Conservation (phyloP, 2,113 vertebrate species). For the Pimephales promelas region DNA sequence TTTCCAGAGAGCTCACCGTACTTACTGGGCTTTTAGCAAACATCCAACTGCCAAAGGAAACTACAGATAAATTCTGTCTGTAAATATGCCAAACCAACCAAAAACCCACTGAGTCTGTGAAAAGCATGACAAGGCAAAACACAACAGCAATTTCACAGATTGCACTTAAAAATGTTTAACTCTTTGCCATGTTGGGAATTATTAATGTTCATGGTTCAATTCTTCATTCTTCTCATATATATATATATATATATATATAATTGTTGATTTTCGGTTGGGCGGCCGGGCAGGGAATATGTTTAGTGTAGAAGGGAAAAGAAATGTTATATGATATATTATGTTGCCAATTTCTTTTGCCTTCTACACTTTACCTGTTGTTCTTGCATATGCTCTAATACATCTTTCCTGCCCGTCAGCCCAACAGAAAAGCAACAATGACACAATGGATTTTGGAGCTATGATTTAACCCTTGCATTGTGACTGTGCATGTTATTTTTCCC, state of each 20-base stretch:
- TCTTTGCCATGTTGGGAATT: constrained; percentile 9
- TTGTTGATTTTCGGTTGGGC: too few species aligned
- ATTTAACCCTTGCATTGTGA: not conserved
- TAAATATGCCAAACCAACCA: constrained; percentile 55
- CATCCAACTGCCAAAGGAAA: constrained; percentile 60
- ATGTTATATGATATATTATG: too few species aligned
- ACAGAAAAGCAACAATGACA: not conserved
- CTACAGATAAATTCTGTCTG: constrained; percentile 59
- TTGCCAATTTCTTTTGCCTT: not conserved
- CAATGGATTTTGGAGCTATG: not conserved
- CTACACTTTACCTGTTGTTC: not conserved
- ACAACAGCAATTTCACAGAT: constrained; percentile 39
- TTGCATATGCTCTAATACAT: not conserved
- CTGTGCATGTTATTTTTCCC: not conserved
- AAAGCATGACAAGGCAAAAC: constrained; percentile 54
- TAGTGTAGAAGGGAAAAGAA: too few species aligned
- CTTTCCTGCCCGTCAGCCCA: too few species aligned
- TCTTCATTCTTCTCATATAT: not conserved
- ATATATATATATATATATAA: too few species aligned
- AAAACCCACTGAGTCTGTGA: constrained; percentile 40
- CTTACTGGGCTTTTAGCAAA: constrained; percentile 49
- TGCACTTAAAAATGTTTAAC: constrained; percentile 14
- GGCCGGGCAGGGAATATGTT: too few species aligned
- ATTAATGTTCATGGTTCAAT: not conserved
- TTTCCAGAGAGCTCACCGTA: constrained; percentile 52